Evolutionary conservation across 37 sponge, comb jelly and placozoan species (phyloP), one percentile per base, ranked within the genome.

Genomic region (Ephydatia muelleri): DNA sequence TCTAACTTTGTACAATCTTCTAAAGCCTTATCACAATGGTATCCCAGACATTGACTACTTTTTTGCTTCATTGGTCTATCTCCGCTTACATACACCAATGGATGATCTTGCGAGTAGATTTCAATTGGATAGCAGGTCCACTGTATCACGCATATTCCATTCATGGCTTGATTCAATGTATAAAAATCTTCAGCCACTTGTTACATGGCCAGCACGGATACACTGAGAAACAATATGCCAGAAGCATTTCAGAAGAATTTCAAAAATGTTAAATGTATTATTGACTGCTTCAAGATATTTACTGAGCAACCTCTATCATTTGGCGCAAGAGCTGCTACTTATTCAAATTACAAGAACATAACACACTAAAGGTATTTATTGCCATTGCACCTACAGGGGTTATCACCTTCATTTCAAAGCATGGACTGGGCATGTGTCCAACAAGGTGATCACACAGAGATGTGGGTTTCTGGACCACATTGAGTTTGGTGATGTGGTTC

Each of bases 261-360:
- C 66, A 72, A 83, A 43, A 13, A 22, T 3, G 26, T 34, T 5
- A 39, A 64, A 2, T 82, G 83, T 57, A 82, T 77, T n/a, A 81
- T 80, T 38, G 83, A 82, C n/a, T 82, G 83, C 36, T 68, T 73
- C n/a, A 73, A 82, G 40, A 43, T 82, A 3, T 88, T 81, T 36
- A 81, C 75, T 34, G 76, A 76, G 38, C 65, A 35, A 27, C 49
- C 79, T 8, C 16, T 21, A 2, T 74, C 77, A 26, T 68, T 70
- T 35, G 14, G 39, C 25, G 86, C 79, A 26, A 68, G 77, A 47
- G n/a, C 76, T 38, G 49, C 49, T 29, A 87, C 82, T 3, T 87
- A 76, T 47, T 88, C 88, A 3, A 88, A 88, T 66, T 88, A 88
- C 65, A 88, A 88, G 33, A 79, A 16, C 89, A 83, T 70, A 84